These are phyloP conservation scores for Progne subis DNA, from an alignment of 2,113 vertebrate species.

Conservation along the genomic window DNA sequence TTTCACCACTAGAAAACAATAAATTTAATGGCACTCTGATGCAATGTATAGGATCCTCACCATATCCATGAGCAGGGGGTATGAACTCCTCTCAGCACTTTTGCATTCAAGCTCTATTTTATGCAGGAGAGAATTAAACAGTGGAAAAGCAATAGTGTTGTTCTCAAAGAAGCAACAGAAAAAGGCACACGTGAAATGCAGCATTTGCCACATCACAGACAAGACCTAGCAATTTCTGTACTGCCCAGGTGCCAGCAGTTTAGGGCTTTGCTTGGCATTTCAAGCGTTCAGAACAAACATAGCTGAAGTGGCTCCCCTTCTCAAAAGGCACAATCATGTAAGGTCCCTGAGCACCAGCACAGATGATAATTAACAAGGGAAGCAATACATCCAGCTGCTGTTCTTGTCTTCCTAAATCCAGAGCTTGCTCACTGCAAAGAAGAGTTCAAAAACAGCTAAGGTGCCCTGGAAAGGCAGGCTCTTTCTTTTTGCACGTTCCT, in stretches of 20 bases:
- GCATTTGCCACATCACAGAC: fast-evolving
- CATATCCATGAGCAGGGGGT: background rate
- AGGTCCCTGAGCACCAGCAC: background rate
- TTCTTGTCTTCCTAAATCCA: background rate
- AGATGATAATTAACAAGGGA: background rate
- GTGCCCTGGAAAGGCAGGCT: background rate
- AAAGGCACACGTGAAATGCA: fast-evolving
- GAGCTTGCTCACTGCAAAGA: background rate
- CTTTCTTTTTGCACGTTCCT: background rate
- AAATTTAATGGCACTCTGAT: background rate
- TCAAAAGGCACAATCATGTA: background rate
- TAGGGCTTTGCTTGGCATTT: background rate
- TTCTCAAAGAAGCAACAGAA: background rate
- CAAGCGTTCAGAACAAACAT: background rate
- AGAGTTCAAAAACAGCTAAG: background rate
- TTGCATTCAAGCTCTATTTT: background rate
- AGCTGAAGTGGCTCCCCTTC: background rate
- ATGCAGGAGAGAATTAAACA: background rate
- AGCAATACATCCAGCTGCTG: background rate
- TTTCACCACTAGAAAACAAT: background rate
- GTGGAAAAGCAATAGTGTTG: background rate
- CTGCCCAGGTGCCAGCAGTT: fast-evolving
- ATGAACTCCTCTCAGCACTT: background rate
- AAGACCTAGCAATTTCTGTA: background rate
- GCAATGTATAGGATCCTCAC: background rate